Evolutionary conservation across 2,113 vertebrate species (phyloP).

Genomic region (Cyprinodon tularosa): DNA sequence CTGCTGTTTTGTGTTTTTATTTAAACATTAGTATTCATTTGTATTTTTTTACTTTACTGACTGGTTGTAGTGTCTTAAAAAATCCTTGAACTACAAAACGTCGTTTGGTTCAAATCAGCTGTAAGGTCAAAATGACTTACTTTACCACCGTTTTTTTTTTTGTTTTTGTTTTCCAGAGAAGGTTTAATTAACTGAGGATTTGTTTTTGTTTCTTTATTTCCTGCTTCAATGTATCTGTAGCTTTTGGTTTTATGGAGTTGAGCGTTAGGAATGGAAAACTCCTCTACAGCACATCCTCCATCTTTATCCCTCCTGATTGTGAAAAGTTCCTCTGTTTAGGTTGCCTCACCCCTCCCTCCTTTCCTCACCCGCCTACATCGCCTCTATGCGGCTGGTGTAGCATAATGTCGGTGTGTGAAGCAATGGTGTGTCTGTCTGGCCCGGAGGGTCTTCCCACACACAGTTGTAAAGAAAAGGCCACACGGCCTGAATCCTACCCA

Average conservation of each 20-base stretch:
- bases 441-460: constrained; percentile 71
- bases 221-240: background rate
- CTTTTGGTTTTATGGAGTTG: constrained; percentile 19
- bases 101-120: no score
- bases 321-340: constrained; percentile 64
- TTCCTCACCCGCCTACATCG: constrained; percentile 34
- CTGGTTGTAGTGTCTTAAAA: no score
- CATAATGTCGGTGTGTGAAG: constrained; percentile 64
- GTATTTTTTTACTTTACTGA: no score
- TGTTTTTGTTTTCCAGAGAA: background rate
- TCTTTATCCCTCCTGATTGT: constrained; percentile 38
- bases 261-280: constrained; percentile 43
- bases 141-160: no score
- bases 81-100: no score
- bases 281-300: constrained; percentile 22
- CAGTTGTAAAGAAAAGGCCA: constrained; percentile 55
- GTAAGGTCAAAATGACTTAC: background rate
- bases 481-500: constrained; percentile 53
- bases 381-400: constrained; percentile 43
- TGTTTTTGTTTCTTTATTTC: background rate
- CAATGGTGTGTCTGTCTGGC: constrained; percentile 63
- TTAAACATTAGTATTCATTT: no score
- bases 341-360: constrained; percentile 34
- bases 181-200: background rate
- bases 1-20: no score